Base-by-base conservation (phyloP, 2,113 vertebrate species). In the Podarcis raffonei region DNA sequence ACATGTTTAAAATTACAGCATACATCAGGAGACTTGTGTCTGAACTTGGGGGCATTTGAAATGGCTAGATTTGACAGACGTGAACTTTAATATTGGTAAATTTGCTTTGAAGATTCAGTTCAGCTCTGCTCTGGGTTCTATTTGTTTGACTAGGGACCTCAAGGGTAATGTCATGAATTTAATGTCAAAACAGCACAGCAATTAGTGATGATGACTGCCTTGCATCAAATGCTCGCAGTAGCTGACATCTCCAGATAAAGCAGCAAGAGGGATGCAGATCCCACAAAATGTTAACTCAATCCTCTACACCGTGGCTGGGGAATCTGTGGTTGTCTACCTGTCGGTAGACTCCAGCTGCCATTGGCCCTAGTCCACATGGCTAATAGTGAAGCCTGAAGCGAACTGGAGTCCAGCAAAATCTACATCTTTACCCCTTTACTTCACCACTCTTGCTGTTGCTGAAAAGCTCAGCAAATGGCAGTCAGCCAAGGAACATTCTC, bases 101-200 rank as follows among this genome's bases (percentile, higher is more conserved):
- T 53, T 83, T 68, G 65, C 62, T 83, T 68, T 68, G 65, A 68
- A 68, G 81, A 68, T 83, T 42, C 62, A 83, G 37, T 66, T 22
- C 35, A 68, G 13, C 81, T 42, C 35, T 83, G 62, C 81, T 65
- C 27, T 25, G 12, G 35, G 25, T 66, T 83, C 25, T 62, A 39
- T 83, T 68, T 83, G 81, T 82, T 62, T 82, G 81, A 68, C 35
- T 68, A 16, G 66, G 32, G 81, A 68, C 32, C 62, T 68, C n/a
- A 66, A 68, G 81, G 62, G 15, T 68, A n/a, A 27, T 39, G 27
- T 68, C 81, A 39, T 39, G 18, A 65, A 42, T 83, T 66, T 83
- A 39, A 83, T 83, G 81, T 83, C 81, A 68, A 83, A 66, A 83
- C 37, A 12, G 32, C 81, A 82, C 20, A 82, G 81, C 59, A 82